These are phyloP conservation scores for Antechinus flavipes DNA, from an alignment of 2,113 vertebrate genomes.

Conservation along the genomic window DNA sequence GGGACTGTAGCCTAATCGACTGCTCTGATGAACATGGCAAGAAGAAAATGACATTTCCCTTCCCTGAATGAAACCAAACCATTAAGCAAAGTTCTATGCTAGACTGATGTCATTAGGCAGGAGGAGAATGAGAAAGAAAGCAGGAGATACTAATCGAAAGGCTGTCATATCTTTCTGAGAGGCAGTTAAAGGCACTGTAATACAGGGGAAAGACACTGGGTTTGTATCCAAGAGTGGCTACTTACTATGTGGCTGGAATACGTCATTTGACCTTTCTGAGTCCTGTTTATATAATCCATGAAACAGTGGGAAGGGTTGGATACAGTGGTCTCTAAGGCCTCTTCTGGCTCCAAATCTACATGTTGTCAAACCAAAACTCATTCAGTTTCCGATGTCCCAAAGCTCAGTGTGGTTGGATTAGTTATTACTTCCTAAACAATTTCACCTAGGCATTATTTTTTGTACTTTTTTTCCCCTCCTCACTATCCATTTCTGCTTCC, in stretches of 20 bases:
- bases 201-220: background rate
- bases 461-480: background rate
- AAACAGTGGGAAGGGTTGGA: background rate
- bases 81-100: background rate
- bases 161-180: background rate
- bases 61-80: background rate
- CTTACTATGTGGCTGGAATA: conserved; percentile 19
- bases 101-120: background rate
- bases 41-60: background rate
- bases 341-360: background rate
- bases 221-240: background rate
- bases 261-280: background rate
- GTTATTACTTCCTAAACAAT: background rate
- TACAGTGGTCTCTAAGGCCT: background rate
- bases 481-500: background rate
- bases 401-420: background rate
- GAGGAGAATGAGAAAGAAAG: background rate
- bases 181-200: background rate
- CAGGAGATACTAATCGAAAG: background rate
- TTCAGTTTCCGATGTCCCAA: background rate
- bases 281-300: background rate
- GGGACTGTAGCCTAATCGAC: background rate
- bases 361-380: background rate
- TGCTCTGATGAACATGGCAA: background rate
- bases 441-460: background rate